Base-by-base conservation (phyloP, 2,888 invertebrate genomes). In the Buathra laborator region DNA sequence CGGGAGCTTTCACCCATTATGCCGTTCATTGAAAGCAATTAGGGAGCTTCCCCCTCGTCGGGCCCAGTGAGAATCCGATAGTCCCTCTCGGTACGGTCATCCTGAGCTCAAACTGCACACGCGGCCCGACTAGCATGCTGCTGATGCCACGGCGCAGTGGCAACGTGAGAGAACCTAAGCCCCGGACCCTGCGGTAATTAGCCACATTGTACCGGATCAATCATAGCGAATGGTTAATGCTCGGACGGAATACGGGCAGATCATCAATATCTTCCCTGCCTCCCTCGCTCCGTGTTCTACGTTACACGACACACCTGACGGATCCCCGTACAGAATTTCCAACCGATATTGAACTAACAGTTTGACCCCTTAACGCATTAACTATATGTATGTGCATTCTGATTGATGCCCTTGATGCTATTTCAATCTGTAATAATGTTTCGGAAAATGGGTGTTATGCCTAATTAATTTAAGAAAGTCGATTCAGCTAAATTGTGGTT, bases 161-260 rank as follows among this genome's bases (percentile, higher is more conserved):
- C 80, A 68, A 72, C 71, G 79, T 86, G 74, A 64, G 84, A 86
- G 87, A 86, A 77, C 77, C 70, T 87, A 81, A 86, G 81, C 83
- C 37, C 37, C 84, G 84, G 81, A 79, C 56, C 84, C 81, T 53
- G 85, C 29, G 82, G 84, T 84, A 87, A 87, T 87, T 87, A 87
- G 86, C 86, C 86, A 77, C 86, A 87, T 87, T 87, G 87, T 87
- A 75, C 87, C 82, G 86, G 84, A 87, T 87, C 87, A 87, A 87
- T 87, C 86, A 86, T 87, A 80, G 84, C 78, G 84, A 74, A 83
- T 77, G 71, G 82, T 71, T 80, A 85, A 85, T 81, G 81, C 75
- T 77, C 62, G 78, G 68, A 75, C 75, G 83, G 76, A 85, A 83
- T 82, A 87, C 86, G 68, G n/a, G 62, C 82, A 78, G 81, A 84